Evolutionary conservation across 2,797 vertebrate species (phyloP), one percentile per base, ranked within the genome.

Genomic region (Pelochelys cantorii): DNA sequence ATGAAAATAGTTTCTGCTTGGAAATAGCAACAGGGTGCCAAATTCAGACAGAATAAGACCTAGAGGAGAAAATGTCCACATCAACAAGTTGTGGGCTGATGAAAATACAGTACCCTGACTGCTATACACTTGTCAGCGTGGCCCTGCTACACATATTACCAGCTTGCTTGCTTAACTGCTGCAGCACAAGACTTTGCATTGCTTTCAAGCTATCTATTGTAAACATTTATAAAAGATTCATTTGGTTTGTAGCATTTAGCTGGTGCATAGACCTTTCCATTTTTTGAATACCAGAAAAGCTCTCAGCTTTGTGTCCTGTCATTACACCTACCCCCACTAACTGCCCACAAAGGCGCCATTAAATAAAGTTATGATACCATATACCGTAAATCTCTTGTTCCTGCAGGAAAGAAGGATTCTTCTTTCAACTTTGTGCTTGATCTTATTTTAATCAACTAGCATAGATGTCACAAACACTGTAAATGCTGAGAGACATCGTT

Each of bases 381-480:
- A 62, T 90, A 48, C 18, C 11, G 18, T 37, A 37, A 71, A 88
- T 90, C 60, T 87, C 5, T 57, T 27, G 8, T 79, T 92, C 88
- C 93, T 86, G 42, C 88, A 79, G 55, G 89, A 95, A 20, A 82
- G 54, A 94, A 92, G 20, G 59, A 84, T 89, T 79, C 52, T 90
- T 91, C 56, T 83, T 31, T 6, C 4, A 53, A 27, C 74, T 77
- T 52, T 77, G 37, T 77, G 48, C 48, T 77, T 48, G 25, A 48
- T 52, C 42, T 77, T 52, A 77, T 52, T 77, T 77, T 77, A 27
- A 29, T 27, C 42, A 77, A 52, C 2, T 5, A 87, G 57, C 68
- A 92, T 75, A 93, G 92, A 86, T 62, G 55, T 9, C 27, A 88
- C 13, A 18, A 79, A 11, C 1, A 74, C 62, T 91, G 93, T 55